Conservation (phyloP, 2,888 invertebrate species). For the Heliconius ethilla region DNA sequence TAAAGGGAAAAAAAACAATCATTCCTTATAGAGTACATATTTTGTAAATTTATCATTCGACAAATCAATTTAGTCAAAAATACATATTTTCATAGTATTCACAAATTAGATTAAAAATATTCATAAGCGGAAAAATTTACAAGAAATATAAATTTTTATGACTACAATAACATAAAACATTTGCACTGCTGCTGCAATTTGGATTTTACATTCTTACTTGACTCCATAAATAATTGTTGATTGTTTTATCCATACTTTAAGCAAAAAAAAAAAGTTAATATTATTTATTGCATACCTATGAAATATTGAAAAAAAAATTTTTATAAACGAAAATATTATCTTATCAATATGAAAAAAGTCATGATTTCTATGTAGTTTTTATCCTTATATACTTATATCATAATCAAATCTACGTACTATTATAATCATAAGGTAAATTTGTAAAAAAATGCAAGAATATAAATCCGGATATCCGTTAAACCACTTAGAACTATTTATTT, state of each 20-base stretch:
- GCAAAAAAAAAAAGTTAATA: not conserved
- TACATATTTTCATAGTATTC: too few species aligned
- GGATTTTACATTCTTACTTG: not conserved
- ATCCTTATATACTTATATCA: not conserved
- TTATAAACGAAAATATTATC: not conserved
- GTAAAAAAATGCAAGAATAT: not conserved
- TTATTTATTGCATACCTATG: not conserved
- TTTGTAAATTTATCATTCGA: not conserved
- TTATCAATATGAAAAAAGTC: constrained; percentile 3
- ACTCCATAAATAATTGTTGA: not conserved
- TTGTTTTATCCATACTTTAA: not conserved
- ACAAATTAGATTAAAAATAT: not conserved
- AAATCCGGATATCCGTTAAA: not conserved
- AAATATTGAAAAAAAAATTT: not conserved
- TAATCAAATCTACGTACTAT: not conserved
- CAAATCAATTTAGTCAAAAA: constrained; percentile 1
- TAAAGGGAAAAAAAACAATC: not conserved
- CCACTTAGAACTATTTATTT: not conserved
- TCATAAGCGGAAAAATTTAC: not conserved
- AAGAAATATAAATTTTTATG: not conserved
- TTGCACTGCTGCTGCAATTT: not conserved
- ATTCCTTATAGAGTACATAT: not conserved
- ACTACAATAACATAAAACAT: not conserved
- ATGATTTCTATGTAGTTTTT: not conserved
- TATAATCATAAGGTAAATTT: not conserved